Base-by-base conservation (phyloP, 2,113 vertebrate genomes). In the Petrocephalus zakoni region DNA sequence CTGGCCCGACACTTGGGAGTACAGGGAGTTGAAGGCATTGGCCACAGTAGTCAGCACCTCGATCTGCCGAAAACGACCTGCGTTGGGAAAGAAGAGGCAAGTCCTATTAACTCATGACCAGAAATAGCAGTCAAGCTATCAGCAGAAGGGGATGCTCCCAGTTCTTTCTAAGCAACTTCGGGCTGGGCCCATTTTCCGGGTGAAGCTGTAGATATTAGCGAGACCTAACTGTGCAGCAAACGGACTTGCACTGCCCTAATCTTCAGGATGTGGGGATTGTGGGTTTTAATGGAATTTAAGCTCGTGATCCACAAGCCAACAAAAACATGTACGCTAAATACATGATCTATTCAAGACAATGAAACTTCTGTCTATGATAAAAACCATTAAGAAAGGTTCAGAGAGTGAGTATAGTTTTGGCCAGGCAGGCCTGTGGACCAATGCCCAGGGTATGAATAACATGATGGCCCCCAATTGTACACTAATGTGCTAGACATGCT, bases 21-120 rank as follows among this genome's bases (percentile, higher is more conserved):
- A 99, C 87, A 99, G 96, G 89, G 97, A 97, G 89, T 98, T 97
- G 94, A 99, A 99, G 55, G 97, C 97, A 64, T 99, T 99, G 87
- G 98, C 98, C 87, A 99, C 98, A 87, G 97, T 97, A 78, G 98
- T 98, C 91, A 99, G 95, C 90, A 99, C 98, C 95, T 99, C 97
- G 2, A 99, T 99, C 94, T 99, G 98, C 91, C 98, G 97, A 94
- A 99, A 99, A 90, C 98, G 98, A 94, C 98, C 98, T 99, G 93
- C 29, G 89, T 17, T 49, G 81, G 9, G 68, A 86, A 29, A 84
- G 11, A 22, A 81, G 4, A 6, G 15, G 15, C 51, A 9, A 29
- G n/a, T 29, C 8, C 25, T 11, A 22, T 58, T 37, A 56, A 22
- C 34, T 6, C 34, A 78, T 42, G 5, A 78, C 72, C 34, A 37